Conservation (phyloP, 2,888 invertebrate species). For the Sarcophaga variegata region DNA sequence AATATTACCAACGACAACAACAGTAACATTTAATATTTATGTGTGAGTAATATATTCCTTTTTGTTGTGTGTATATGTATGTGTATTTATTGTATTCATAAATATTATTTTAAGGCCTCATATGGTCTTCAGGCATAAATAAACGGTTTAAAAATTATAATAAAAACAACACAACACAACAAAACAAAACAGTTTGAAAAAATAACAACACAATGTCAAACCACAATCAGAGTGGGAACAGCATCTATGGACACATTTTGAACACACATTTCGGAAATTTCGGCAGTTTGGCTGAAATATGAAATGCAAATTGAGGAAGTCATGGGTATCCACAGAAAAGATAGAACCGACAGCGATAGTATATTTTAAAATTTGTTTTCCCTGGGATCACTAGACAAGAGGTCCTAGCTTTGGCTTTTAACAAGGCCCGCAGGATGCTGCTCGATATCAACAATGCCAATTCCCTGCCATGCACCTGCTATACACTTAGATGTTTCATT, state of each 20-base stretch:
- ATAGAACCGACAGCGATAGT: neutral
- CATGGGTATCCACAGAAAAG: neutral
- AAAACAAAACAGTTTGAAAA: neutral
- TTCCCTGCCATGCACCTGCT: too few relatives aligned
- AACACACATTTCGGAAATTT: constrained; percentile 40
- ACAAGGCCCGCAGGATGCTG: too few relatives aligned
- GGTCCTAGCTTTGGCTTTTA: too few relatives aligned
- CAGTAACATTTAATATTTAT: too few relatives aligned
- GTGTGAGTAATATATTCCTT: too few relatives aligned
- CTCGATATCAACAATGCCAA: too few relatives aligned
- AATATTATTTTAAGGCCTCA: constrained; percentile 67
- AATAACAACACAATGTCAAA: constrained; percentile 24
- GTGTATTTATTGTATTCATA: constrained; percentile 53
- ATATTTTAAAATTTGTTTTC: neutral
- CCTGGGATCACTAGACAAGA: neutral
- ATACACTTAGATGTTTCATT: too few relatives aligned
- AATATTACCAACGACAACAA: too few relatives aligned
- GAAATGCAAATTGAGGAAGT: constrained; percentile 21
- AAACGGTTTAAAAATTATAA: constrained; percentile 47
- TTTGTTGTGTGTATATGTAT: neutral
- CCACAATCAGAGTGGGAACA: constrained; percentile 55
- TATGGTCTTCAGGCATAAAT: constrained; percentile 58
- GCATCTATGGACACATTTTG: constrained; percentile 9
- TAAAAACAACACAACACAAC: neutral
- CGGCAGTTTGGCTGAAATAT: neutral